Evolutionary conservation across 64 coral and sea anemone species (phyloP).

Genomic region (Dendronephthya gigantea): DNA sequence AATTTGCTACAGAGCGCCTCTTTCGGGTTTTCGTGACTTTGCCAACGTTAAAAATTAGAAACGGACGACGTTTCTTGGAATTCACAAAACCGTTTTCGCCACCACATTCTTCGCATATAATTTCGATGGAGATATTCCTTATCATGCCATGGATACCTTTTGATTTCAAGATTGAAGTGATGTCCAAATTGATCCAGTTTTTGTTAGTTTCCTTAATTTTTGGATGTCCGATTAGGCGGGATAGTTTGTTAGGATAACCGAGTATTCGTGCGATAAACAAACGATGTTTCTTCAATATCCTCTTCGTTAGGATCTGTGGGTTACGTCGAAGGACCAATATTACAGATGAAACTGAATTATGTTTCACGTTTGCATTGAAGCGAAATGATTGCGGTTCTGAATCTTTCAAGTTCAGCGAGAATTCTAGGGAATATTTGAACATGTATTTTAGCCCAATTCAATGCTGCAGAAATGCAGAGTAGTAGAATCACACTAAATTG

Average conservation of each 20-base stretch:
- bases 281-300: not conserved
- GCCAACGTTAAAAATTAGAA: not conserved
- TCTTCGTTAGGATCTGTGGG: not conserved
- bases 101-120: not conserved
- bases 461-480: no score
- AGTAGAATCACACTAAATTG: no score
- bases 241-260: not conserved
- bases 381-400: not conserved
- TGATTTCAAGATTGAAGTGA: not conserved
- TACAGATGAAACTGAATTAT: not conserved
- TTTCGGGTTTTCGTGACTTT: not conserved
- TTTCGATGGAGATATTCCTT: not conserved
- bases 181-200: not conserved
- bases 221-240: not conserved
- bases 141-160: not conserved
- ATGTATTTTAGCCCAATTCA: no score
- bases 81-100: not conserved
- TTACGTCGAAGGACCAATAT: not conserved
- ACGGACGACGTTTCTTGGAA: not conserved
- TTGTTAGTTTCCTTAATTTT: not conserved
- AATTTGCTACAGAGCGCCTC: not conserved
- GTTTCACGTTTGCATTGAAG: not conserved
- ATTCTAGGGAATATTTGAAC: not conserved
- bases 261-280: not conserved
- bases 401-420: not conserved